Conservation (phyloP, 2,797 vertebrate genomes). For the Netta rufina region DNA sequence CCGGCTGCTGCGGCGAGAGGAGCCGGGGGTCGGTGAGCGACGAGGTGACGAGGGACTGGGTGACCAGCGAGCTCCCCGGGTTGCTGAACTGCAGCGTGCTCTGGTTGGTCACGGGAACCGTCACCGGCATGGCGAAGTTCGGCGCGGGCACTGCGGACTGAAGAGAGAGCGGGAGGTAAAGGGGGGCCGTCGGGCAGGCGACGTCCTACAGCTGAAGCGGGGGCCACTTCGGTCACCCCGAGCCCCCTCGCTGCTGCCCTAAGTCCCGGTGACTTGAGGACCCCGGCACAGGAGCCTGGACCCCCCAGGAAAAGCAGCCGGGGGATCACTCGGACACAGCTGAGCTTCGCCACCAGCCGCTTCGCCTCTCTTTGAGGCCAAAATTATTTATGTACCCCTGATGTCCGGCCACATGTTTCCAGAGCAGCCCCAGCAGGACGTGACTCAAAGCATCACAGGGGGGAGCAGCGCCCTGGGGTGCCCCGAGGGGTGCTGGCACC, state of each 20-base stretch:
- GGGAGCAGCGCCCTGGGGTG: not conserved
- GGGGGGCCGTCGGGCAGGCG: not conserved
- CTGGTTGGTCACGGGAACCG: conserved; percentile 94
- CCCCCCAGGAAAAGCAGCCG: not conserved
- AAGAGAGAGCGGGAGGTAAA: conserved; percentile 19
- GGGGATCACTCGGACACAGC: not conserved
- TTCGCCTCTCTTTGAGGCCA: not conserved
- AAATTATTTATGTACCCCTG: not conserved
- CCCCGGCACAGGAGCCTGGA: not conserved
- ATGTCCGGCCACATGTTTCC: not conserved
- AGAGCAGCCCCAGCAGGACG: not conserved
- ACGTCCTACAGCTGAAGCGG: not conserved
- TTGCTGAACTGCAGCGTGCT: conserved; percentile 94
- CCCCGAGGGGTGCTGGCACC: fast-evolving
- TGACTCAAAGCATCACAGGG: not conserved
- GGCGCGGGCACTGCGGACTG: conserved; percentile 93
- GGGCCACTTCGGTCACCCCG: not conserved
- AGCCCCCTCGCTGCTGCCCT: not conserved
- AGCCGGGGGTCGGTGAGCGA: conserved; percentile 93
- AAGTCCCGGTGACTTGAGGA: not conserved
- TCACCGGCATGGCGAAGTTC: conserved; percentile 97
- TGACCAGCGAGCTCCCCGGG: conserved; percentile 89
- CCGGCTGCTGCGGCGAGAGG: conserved; percentile 91
- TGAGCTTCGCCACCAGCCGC: not conserved
- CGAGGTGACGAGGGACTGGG: conserved; percentile 92